A percentile compares a stretch with the other conserved stretches of the same genome.
Conservation (phyloP, 2,113 vertebrate species). For the Ictalurus furcatus region DNA sequence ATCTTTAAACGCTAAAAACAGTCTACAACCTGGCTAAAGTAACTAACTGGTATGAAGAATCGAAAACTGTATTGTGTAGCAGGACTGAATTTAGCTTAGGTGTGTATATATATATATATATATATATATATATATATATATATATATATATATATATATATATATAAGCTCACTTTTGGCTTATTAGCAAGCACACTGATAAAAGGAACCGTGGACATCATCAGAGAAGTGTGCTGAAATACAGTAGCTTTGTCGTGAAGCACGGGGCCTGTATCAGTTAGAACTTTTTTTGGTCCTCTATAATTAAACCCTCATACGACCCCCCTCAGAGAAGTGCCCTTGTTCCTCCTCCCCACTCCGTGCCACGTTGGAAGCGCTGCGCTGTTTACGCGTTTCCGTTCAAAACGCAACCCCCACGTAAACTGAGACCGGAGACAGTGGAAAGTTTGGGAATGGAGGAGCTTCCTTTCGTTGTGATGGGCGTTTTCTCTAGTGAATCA, state of each 20-base stretch:
- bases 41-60: neutral
- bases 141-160: no score
- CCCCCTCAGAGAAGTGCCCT: slow-evolving; percentile 14
- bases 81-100: neutral
- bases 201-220: neutral
- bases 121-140: no score
- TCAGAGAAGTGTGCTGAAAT: neutral
- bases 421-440: slow-evolving; percentile 34
- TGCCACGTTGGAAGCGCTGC: slow-evolving; percentile 50
- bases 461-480: slow-evolving; percentile 13
- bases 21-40: neutral
- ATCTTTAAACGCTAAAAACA: neutral
- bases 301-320: slow-evolving; percentile 28
- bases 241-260: neutral
- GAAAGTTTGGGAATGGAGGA: slow-evolving; percentile 17
- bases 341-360: slow-evolving; percentile 19
- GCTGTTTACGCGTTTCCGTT: slow-evolving; percentile 32
- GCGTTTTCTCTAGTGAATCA: slow-evolving; percentile 2
- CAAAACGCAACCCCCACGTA: slow-evolving; percentile 26
- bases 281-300: neutral
- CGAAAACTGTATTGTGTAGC: no score
- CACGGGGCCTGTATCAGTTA: neutral
- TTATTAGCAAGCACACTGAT: neutral
- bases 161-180: neutral
- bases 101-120: neutral